Conservation (phyloP, 1,140 invertebrate species). For the Ladona fulva region DNA sequence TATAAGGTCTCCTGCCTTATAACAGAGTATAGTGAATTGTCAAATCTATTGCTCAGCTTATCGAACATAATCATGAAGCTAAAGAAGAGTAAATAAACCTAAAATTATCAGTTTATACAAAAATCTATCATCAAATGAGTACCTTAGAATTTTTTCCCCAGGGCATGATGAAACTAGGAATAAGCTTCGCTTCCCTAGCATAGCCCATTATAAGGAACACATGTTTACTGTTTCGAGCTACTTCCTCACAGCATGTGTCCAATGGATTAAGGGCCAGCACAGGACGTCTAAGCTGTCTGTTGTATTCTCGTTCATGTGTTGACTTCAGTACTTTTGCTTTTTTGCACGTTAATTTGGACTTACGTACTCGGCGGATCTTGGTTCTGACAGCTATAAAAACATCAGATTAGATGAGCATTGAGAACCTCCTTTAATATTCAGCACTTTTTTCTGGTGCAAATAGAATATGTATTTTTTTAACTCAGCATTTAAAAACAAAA, state of each 20-base stretch:
- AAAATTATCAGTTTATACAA: too few relatives aligned
- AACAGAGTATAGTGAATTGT: too few relatives aligned
- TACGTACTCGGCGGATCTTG: slow-evolving; percentile 33
- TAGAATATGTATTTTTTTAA: neutral
- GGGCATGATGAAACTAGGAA: slow-evolving; percentile 40
- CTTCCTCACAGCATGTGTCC: slow-evolving; percentile 35
- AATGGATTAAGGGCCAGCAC: slow-evolving; percentile 34
- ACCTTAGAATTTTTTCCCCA: slow-evolving; percentile 38
- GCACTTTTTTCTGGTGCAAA: neutral
- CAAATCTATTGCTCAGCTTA: too few relatives aligned
- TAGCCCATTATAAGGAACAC: slow-evolving; percentile 44
- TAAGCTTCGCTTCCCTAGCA: slow-evolving; percentile 31
- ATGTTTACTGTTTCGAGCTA: slow-evolving; percentile 23
- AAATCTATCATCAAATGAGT: too few relatives aligned
- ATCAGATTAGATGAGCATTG: too few relatives aligned
- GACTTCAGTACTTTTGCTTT: slow-evolving; percentile 36
- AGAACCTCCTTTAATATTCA: neutral
- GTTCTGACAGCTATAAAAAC: slow-evolving; percentile 35
- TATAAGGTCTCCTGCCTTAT: too few relatives aligned
- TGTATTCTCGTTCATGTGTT: slow-evolving; percentile 29
- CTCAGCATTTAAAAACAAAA: neutral
- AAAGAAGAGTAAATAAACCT: too few relatives aligned
- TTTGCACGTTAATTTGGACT: slow-evolving; percentile 33
- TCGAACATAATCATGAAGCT: too few relatives aligned
- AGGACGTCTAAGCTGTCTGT: slow-evolving; percentile 29